Base-by-base conservation (phyloP, 1,140 invertebrate species). In the Aplysia californica region DNA sequence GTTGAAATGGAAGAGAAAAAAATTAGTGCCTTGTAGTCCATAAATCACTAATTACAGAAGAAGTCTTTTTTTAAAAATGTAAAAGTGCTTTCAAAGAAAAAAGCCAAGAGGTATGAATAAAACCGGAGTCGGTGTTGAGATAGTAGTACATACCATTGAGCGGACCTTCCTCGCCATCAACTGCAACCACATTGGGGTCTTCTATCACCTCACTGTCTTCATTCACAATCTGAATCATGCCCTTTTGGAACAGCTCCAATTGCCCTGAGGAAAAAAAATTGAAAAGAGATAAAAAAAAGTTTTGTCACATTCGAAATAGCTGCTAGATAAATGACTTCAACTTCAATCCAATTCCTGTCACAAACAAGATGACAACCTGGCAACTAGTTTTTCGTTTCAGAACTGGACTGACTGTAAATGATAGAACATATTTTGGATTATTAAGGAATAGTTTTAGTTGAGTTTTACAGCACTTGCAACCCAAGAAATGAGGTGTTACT, bases 121-220 rank as follows among this genome's bases (percentile, higher is more conserved):
- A n/a, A n/a, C n/a, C n/a, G n/a, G n/a, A n/a, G n/a, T n/a, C n/a
- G n/a, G n/a, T n/a, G n/a, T n/a, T n/a, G n/a, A n/a, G n/a, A n/a
- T n/a, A n/a, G n/a, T n/a, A n/a, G n/a, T n/a, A 71, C 80, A 77
- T 68, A 87, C 86, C 85, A 82, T 86, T 88, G 10, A 86, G 80
- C 82, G 96, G 95, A 83, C 95, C 94, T 77, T 96, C 95, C 79
- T 98, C 96, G n/a, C 87, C 88, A 74, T 89, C 87, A 26, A 89
- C 87, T 35, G 82, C 87, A 26, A 90, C 82, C 26, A 89, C 84
- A 78, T 91, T 89, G 3, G 90, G 86, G 41, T 91, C 90, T 74
- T 91, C 89, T n/a, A 78, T 82, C 21, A 84, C 75, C 39, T 91
- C 90, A 59, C 84, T 84, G 41, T 91, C 90, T 72, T 92, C 91